A percentile compares a stretch with the other conserved stretches of the same genome.
phyloP scores from a whole-genome alignment of 2,888 invertebrate genomes.

The Calliopum simillimum region DNA sequence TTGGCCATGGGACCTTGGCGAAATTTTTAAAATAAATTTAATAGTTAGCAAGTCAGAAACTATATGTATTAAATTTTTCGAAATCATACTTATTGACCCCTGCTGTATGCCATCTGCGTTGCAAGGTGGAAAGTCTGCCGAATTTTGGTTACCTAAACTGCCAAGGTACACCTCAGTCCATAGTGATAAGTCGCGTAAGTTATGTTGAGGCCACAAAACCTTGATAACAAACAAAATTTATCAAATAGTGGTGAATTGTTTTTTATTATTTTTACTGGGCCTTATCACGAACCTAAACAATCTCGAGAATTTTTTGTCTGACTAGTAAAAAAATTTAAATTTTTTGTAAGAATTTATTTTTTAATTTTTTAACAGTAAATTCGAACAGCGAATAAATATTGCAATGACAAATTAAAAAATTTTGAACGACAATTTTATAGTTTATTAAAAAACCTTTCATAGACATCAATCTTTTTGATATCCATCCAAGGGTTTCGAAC shows the following conservation, averaged over 20 bases:
- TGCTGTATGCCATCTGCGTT: conserved; percentile 56
- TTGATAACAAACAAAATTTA: conserved; percentile 57
- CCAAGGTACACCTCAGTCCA: conserved; percentile 91
- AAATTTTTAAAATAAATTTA: conserved; percentile 1
- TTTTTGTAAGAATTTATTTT: too few species aligned
- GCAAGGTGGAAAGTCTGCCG: conserved; percentile 63
- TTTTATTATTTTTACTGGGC: not conserved
- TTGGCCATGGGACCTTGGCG: conserved; percentile 76
- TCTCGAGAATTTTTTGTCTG: too few species aligned
- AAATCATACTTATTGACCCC: conserved; percentile 55
- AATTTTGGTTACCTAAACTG: conserved; percentile 67
- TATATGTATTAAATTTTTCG: not conserved
- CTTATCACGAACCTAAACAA: too few species aligned
- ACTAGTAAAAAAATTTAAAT: too few species aligned
- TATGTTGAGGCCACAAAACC: conserved; percentile 89
- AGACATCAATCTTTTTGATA: too few species aligned
- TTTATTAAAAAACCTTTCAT: too few species aligned
- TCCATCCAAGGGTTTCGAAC: too few species aligned
- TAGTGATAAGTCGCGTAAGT: conserved; percentile 83
- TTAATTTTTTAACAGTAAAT: too few species aligned
- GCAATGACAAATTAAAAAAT: too few species aligned
- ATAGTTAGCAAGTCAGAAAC: conserved; percentile 1
- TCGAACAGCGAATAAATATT: too few species aligned
- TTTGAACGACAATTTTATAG: too few species aligned
- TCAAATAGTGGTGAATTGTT: not conserved